Evolutionary conservation across 2,113 vertebrate genomes (phyloP).

Genomic region (Colossoma macropomum): DNA sequence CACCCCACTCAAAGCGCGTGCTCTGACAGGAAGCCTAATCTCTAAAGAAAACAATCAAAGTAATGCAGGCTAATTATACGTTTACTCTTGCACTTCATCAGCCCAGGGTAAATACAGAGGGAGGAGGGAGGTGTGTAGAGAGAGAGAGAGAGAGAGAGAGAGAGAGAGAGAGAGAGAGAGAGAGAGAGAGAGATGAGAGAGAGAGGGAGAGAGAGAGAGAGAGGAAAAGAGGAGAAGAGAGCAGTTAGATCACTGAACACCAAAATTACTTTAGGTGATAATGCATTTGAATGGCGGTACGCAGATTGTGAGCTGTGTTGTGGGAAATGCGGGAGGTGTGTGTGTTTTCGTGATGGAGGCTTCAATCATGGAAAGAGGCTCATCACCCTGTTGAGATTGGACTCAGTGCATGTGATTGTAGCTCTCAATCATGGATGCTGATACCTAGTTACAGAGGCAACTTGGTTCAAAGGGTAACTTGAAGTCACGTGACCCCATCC

Average conservation of each 20-base stretch:
- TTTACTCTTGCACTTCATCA: constrained; percentile 82
- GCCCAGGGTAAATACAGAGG: constrained; percentile 76
- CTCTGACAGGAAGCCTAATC: constrained; percentile 82
- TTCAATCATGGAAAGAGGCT: constrained; percentile 35
- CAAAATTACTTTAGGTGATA: constrained; percentile 62
- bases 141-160: constrained; percentile 13
- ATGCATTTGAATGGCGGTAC: constrained; percentile 42
- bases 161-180: background rate
- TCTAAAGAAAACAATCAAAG: constrained; percentile 85
- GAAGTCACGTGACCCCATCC: constrained; percentile 26
- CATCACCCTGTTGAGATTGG: constrained; percentile 5
- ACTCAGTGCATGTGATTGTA: background rate
- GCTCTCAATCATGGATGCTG: constrained; percentile 3
- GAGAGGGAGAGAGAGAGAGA: background rate
- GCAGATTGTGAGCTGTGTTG: constrained; percentile 31
- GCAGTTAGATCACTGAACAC: constrained; percentile 56
- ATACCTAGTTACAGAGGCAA: constrained; percentile 30
- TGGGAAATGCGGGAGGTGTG: constrained; percentile 32
- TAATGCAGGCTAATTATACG: constrained; percentile 85
- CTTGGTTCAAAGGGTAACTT: constrained; percentile 34
- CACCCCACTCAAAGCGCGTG: constrained; percentile 77
- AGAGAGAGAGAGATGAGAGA: background rate
- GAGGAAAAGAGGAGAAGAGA: constrained; percentile 9
- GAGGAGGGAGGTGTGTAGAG: constrained; percentile 61
- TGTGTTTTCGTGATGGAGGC: constrained; percentile 41